These are phyloP conservation scores for Epinotia ramella DNA, from an alignment of 2,888 invertebrate species.

Conservation along the genomic window DNA sequence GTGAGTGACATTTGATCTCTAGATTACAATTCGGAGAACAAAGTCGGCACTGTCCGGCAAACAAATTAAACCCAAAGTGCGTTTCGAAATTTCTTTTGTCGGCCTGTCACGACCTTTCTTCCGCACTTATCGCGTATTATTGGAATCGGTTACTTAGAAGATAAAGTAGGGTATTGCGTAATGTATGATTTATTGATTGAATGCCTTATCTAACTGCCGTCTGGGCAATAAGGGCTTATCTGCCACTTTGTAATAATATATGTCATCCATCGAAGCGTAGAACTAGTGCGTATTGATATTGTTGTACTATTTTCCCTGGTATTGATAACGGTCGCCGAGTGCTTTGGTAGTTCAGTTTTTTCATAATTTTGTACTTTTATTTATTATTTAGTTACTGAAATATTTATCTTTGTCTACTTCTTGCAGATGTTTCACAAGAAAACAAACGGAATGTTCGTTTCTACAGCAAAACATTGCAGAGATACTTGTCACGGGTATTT, in stretches of 20 bases:
- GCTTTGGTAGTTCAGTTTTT: not conserved
- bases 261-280: not conserved
- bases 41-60: slow-evolving; percentile 4
- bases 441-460: not conserved
- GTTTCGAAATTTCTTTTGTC: slow-evolving; percentile 27
- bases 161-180: slow-evolving; percentile 10
- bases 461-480: not conserved
- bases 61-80: slow-evolving; percentile 13
- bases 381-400: too few species aligned
- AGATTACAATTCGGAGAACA: not conserved
- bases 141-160: slow-evolving; percentile 29
- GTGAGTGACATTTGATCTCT: slow-evolving; percentile 6
- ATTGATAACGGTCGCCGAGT: not conserved
- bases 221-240: not conserved
- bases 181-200: slow-evolving; percentile 24
- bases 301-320: not conserved
- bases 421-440: not conserved
- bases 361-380: not conserved
- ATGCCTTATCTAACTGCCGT: slow-evolving; percentile 5
- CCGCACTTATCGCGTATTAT: slow-evolving; percentile 11
- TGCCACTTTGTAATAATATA: slow-evolving; percentile 5
- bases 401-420: too few species aligned
- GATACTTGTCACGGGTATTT: not conserved
- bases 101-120: slow-evolving; percentile 27
- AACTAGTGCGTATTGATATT: slow-evolving; percentile 12